Base-by-base conservation (phyloP, 2,797 vertebrate genomes). In the Passerculus sandwichensis region DNA sequence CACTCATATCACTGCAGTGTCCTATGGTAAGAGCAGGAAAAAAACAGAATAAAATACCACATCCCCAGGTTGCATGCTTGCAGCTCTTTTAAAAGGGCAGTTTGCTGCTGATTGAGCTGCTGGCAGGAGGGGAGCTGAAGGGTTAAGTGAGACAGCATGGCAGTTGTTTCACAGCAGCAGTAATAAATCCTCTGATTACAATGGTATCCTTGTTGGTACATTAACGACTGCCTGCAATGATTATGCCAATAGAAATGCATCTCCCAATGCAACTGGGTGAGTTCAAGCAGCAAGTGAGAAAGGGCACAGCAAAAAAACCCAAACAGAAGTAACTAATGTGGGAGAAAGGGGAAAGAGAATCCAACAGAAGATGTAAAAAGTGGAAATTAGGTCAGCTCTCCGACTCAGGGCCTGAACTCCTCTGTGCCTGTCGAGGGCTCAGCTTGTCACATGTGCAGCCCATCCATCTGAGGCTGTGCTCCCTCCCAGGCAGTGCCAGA, bases 121-220 rank as follows among this genome's bases (percentile, higher is more conserved):
- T 78, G 82, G 70, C 36, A 82, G 77, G 30, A 64, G n/a, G 30
- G 85, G 65, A 94, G 40, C 4, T 10, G 5, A 96, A 95, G 89
- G 87, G 88, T 93, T 96, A 96, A 96, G 48, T n/a, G 70, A 87
- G 47, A 88, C 0, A 4, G 67, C 57, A 81, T 8, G 64, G 83
- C 67, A 87, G 83, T 83, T 82, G 67, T 76, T 91, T 71, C 80
- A 77, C 77, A 91, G 78, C 57, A 89, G 61, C 5, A 92, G 71
- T 59, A 93, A 95, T 95, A 97, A 96, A 90, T 93, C 88, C 77
- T 85, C 54, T 1, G 1, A 67, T 91, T 94, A 96, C 94, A 96
- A 96, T 65, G 71, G 70, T 57, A 87, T 77, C 88, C 86, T 96
- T 94, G 94, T 97, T 87, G 78, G 73, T 89, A 65, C 70, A 88